A percentile compares a stretch with the other conserved stretches of the same genome.
These are phyloP conservation scores for Berghia stephanieae DNA, from an alignment of 1,140 invertebrate genomes.

Conservation along the genomic window DNA sequence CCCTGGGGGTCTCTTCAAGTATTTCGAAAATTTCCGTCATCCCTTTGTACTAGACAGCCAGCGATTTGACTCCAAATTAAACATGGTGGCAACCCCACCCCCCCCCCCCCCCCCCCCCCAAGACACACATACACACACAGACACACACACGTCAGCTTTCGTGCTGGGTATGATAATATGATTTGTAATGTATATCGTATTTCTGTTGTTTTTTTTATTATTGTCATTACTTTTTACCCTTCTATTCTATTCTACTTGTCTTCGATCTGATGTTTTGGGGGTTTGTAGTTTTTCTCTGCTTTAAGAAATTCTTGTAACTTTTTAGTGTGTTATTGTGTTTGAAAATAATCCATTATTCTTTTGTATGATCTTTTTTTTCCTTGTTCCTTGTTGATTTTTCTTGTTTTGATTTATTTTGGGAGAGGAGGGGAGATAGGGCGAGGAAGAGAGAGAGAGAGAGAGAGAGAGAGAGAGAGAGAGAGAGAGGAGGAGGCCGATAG, in stretches of 20 bases:
- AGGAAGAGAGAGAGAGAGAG: background rate
- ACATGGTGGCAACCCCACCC: background rate
- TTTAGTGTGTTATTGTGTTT: background rate
- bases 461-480: slow-evolving; percentile 4
- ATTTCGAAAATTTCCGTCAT: background rate
- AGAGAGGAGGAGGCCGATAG: background rate
- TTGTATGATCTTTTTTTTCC: too few relatives aligned
- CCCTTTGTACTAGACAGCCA: background rate
- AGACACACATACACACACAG: background rate
- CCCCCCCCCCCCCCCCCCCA: background rate
- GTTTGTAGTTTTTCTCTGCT: background rate
- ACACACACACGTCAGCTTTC: background rate
- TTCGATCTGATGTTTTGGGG: background rate
- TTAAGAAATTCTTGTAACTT: background rate
- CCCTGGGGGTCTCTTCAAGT: background rate
- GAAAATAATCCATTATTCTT: too few relatives aligned
- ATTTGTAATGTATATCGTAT: background rate
- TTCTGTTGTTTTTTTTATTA: background rate
- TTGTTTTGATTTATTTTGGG: too few relatives aligned
- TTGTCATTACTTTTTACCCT: background rate
- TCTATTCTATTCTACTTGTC: background rate
- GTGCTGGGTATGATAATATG: background rate
- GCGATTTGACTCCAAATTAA: background rate
- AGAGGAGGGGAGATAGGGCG: background rate
- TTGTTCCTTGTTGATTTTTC: too few relatives aligned